These are phyloP conservation scores for Lysiphlebus fabarum DNA, from an alignment of 1,140 invertebrate species.

Conservation along the genomic window DNA sequence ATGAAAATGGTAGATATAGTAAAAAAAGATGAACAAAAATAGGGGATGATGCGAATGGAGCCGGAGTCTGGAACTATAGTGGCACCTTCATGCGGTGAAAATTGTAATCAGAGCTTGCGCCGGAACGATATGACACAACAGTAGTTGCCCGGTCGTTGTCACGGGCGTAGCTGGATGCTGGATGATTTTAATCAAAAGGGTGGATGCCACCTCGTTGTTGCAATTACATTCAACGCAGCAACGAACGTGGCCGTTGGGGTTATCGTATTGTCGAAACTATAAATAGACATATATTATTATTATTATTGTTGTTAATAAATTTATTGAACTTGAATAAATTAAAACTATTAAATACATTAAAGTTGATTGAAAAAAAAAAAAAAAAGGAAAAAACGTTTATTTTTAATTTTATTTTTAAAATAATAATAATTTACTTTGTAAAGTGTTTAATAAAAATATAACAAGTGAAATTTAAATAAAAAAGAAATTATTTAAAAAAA, in stretches of 20 bases:
- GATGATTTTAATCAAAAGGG: constrained; percentile 28
- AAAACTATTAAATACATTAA: too few relatives aligned
- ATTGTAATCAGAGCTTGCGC: constrained; percentile 36
- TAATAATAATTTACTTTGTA: too few relatives aligned
- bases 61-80: constrained; percentile 15
- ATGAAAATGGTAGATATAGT: constrained; percentile 1
- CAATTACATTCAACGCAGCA: constrained; percentile 23
- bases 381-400: too few relatives aligned
- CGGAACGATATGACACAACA: constrained; percentile 42
- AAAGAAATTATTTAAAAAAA: too few relatives aligned
- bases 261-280: constrained; percentile 1
- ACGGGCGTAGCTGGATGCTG: constrained; percentile 49
- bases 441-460: too few relatives aligned
- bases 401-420: too few relatives aligned
- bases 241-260: constrained; percentile 24
- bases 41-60: background rate
- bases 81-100: constrained; percentile 26
- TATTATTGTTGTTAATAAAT: too few relatives aligned
- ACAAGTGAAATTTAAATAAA: too few relatives aligned
- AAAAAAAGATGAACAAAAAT: background rate
- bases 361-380: too few relatives aligned
- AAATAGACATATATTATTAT: too few relatives aligned
- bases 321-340: too few relatives aligned
- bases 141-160: constrained; percentile 50
- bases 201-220: constrained; percentile 27